Evolutionary conservation across 2,797 vertebrate species (phyloP), one percentile per base, ranked within the genome.

Genomic region (Periparus ater): DNA sequence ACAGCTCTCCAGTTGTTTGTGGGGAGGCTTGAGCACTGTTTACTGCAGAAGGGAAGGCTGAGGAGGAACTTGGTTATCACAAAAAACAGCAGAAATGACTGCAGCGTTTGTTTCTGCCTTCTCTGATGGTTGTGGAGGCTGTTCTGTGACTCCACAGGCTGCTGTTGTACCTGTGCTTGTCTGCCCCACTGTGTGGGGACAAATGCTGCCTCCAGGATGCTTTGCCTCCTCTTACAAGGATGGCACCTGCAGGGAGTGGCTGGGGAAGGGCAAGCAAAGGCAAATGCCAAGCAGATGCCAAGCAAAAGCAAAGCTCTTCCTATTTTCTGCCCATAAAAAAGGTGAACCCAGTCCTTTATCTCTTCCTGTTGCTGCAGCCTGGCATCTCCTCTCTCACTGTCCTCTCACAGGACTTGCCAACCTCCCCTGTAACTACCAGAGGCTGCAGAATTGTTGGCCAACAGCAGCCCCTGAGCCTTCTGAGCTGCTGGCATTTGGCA

Each of bases 191-290:
- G 1, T 4, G 22, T n/a, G 47, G 54, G 79, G 27, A 58, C 40
- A 54, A 32, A 22, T 3, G 2, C 2, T 44, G 30, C 23, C 51
- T 62, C 34, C 63, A 51, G 53, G 27, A 14, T 36, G 38, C 53
- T 67, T 11, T 47, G 38, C 36, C 54, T 48, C 34, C 67, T 42
- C 48, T 17, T 16, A 11, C 10, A 3, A 7, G 38, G n/a, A 8
- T 22, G 27, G 44, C 1, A 8, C 23, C n/a, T 3, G 1, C 2
- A 11, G 27, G 53, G 9, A 29, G 18, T 1, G 7, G 40, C 67
- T 73, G 78, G 47, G 66, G n/a, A 85, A 61, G 25, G 57, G 22
- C 38, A 40, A 40, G 13, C 38, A 40, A 40, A 40, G 13, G 38
- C 38, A 40, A 40, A 40, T 40, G 38, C 38, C 38, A 40, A 40